These are phyloP conservation scores for Syrista parreyssii DNA, from an alignment of 2,888 invertebrate genomes.

Conservation along the genomic window DNA sequence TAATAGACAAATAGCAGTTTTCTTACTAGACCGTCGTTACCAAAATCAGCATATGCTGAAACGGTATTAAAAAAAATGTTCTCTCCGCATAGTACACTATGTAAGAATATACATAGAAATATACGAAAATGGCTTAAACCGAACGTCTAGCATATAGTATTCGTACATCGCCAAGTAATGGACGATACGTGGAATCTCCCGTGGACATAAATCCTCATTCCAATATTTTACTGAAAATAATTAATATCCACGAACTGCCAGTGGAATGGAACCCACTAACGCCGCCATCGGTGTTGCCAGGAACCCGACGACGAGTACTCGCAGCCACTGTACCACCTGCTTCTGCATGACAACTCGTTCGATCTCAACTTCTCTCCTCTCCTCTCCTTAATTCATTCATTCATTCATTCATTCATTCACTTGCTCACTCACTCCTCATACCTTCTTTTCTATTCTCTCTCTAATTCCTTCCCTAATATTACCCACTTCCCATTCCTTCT, in stretches of 20 bases:
- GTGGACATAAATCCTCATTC: constrained; percentile 46
- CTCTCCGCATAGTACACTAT: not conserved
- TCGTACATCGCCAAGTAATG: not conserved
- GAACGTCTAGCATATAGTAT: not conserved
- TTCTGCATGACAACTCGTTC: not conserved
- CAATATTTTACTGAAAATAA: constrained; percentile 37
- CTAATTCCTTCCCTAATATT: constrained; percentile 22
- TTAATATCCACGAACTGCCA: constrained; percentile 28
- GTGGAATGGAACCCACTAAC: not conserved
- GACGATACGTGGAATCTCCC: constrained; percentile 7
- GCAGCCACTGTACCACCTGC: constrained; percentile 7
- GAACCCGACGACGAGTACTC: not conserved
- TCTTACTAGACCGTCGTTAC: not conserved
- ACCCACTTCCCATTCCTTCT: constrained; percentile 14
- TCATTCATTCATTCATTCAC: not conserved
- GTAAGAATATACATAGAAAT: not conserved
- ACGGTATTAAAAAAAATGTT: not conserved
- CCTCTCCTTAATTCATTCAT: not conserved
- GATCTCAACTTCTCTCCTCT: constrained; percentile 1
- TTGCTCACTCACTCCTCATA: constrained; percentile 17
- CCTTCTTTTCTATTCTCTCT: constrained; percentile 26
- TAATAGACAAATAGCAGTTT: not conserved
- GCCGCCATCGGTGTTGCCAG: not conserved
- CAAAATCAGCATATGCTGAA: not conserved
- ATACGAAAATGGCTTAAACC: not conserved